Evolutionary conservation across 2,888 invertebrate genomes (phyloP).

Genomic region (Lasioglossum malachurum): DNA sequence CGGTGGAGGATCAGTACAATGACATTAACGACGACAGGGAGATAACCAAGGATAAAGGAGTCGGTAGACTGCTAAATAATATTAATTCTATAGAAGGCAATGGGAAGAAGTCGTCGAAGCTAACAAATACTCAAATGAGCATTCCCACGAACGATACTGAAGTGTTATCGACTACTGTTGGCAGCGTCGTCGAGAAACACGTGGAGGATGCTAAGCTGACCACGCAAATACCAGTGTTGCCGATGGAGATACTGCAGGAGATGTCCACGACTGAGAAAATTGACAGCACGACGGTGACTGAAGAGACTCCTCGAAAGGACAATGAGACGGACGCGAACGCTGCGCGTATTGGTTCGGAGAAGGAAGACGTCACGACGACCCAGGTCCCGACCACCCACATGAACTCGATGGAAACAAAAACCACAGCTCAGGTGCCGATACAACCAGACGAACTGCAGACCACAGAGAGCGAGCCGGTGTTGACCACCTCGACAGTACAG

Average conservation of each 20-base stretch:
- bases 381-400: slow-evolving; percentile 63
- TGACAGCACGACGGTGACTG: slow-evolving; percentile 54
- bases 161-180: slow-evolving; percentile 3
- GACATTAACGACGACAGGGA: slow-evolving; percentile 79
- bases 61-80: slow-evolving; percentile 37
- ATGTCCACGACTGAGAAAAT: slow-evolving; percentile 78
- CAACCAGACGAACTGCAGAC: slow-evolving; percentile 81
- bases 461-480: slow-evolving; percentile 79
- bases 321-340: slow-evolving; percentile 54
- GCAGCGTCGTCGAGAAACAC: slow-evolving; percentile 61
- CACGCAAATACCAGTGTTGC: slow-evolving; percentile 81
- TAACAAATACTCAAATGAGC: not conserved
- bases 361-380: slow-evolving; percentile 54
- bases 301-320: slow-evolving; percentile 44
- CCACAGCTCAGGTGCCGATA: slow-evolving; percentile 81
- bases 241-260: slow-evolving; percentile 81
- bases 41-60: slow-evolving; percentile 33
- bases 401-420: slow-evolving; percentile 75
- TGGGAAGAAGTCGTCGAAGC: slow-evolving; percentile 9
- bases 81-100: not conserved
- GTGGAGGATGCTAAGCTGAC: slow-evolving; percentile 78
- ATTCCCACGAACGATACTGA: slow-evolving; percentile 26
- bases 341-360: slow-evolving; percentile 50
- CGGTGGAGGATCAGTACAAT: slow-evolving; percentile 81
- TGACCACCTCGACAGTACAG: slow-evolving; percentile 70